phyloP scores from a whole-genome alignment of 2,888 invertebrate genomes.

The Eurois occulta region DNA sequence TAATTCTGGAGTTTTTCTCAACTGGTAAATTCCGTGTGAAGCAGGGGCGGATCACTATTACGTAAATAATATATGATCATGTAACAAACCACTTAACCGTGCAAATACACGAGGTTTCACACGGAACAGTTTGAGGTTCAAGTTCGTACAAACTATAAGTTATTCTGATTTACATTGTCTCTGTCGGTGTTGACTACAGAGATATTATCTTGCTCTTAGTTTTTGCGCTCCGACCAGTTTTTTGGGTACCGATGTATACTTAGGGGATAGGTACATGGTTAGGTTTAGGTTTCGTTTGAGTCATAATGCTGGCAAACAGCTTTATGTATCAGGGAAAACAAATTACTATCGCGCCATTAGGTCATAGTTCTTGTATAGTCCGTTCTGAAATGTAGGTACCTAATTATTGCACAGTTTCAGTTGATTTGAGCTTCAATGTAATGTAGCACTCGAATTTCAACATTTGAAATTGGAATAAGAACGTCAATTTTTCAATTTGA shows the following conservation, averaged over 20 bases:
- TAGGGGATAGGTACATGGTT: slow-evolving; percentile 26
- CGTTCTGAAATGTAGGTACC: background rate
- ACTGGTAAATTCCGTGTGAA: background rate
- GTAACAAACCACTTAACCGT: slow-evolving; percentile 42
- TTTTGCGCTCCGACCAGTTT: slow-evolving; percentile 61
- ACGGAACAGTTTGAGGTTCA: slow-evolving; percentile 57
- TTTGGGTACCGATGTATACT: slow-evolving; percentile 41
- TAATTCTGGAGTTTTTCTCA: background rate
- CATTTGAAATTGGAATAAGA: background rate
- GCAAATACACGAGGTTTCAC: slow-evolving; percentile 58
- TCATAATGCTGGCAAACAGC: slow-evolving; percentile 3
- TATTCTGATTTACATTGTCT: slow-evolving; percentile 66
- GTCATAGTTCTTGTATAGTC: background rate
- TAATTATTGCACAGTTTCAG: background rate
- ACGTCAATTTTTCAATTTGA: background rate
- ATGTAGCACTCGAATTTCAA: background rate
- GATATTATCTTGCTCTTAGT: slow-evolving; percentile 59
- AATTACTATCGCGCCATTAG: background rate
- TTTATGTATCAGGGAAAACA: slow-evolving; percentile 11
- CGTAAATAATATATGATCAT: slow-evolving; percentile 6
- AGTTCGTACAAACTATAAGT: slow-evolving; percentile 56
- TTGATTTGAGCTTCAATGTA: background rate
- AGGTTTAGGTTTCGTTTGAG: slow-evolving; percentile 24
- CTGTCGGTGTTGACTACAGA: slow-evolving; percentile 48
- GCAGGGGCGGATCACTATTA: background rate